Base-by-base conservation (phyloP, 2,888 invertebrate genomes). In the Prosopocoilus inquinatus region DNA sequence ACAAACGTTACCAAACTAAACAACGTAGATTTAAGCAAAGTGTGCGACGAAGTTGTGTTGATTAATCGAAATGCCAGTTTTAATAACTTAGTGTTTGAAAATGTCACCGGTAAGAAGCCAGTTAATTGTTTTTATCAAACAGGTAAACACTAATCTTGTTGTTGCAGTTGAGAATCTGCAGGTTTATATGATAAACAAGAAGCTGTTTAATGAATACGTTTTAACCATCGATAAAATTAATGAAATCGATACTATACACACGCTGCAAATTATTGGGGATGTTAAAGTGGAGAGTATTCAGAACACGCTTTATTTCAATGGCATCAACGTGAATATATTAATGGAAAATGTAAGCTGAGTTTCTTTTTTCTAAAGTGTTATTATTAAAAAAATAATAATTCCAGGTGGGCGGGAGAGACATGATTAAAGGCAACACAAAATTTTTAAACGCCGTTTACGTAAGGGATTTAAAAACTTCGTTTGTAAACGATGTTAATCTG, bases 91-190 rank as follows among this genome's bases (percentile, higher is more conserved):
- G 33, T 32, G 35, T 51, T 55, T 46, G 38, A 16, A 20, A 36
- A 57, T 32, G 36, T 56, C 15, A 52, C 49, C 13, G 60, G 60
- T 61, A 47, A 13, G 43, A 32, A 15, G 41, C 16, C 9, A 28
- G 9, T 9, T 9, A n/a, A n/a, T n/a, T 20, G 13, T 20, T 35
- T n/a, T 39, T 9, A 2, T 8, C 9, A 12, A 13, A 11, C 9
- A 38, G 7, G 8, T 34, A 12, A 11, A 8, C 2, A 4, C 44
- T 34, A 11, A 16, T 12, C 2, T 12, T 36, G 35, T 5, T 38
- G 9, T 70, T 70, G 60, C 44, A 72, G 73, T 62, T 12, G 36
- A 62, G 28, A 62, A 67, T 53, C 49, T 71, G 15, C 41, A 59
- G 41, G 55, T 65, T 0, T 47, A 47, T 20, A 64, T 47, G 34